These are phyloP conservation scores for Caenorhabditis sp. DNA, from an alignment of 2,888 invertebrate genomes.

Conservation along the genomic window DNA sequence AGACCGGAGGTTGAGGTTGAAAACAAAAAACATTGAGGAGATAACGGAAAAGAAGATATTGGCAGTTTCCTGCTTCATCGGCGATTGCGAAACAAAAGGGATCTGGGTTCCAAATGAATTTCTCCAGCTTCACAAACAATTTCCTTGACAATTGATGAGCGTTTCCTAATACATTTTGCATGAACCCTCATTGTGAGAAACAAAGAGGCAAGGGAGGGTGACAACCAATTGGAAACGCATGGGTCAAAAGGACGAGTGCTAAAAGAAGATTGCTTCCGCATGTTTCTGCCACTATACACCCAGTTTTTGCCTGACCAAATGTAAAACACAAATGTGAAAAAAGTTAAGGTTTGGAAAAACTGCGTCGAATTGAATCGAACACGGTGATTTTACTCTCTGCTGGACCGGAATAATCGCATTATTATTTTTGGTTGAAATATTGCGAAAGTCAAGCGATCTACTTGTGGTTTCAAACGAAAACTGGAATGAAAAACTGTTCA, in stretches of 20 bases:
- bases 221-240: neutral
- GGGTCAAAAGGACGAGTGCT: neutral
- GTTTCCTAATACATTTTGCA: constrained; percentile 21
- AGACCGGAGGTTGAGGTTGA: constrained; percentile 20
- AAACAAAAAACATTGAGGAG: constrained; percentile 21
- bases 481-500: neutral
- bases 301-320: neutral
- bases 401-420: constrained; percentile 53
- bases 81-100: no score
- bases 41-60: constrained; percentile 6
- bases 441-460: neutral
- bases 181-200: constrained; percentile 5
- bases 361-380: neutral
- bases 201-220: constrained; percentile 9
- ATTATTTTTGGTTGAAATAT: constrained; percentile 26
- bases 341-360: neutral
- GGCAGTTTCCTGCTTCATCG: neutral
- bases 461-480: neutral
- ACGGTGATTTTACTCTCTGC: constrained; percentile 22
- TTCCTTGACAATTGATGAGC: no score
- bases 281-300: constrained; percentile 2
- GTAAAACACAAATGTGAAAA: neutral
- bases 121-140: no score
- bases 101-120: no score
- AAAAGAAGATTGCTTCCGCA: constrained; percentile 24